Evolutionary conservation across 2,113 vertebrate species (phyloP), one percentile per base, ranked within the genome.

Genomic region (Epinephelus cyanopodus): DNA sequence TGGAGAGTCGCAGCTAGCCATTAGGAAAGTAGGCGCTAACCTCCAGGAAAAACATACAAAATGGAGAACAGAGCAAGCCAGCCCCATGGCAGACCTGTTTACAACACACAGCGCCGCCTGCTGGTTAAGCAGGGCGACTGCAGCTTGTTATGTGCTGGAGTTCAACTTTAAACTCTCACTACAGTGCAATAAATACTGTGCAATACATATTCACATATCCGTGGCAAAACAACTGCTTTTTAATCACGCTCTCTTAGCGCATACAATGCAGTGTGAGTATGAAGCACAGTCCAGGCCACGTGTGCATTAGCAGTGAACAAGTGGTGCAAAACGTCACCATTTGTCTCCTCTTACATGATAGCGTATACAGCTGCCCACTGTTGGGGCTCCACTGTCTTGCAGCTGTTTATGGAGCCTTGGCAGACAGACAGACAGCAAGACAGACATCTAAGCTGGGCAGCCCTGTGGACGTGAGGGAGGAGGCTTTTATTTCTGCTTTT

Each of bases 11-110:
- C 82, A 82, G 81, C 92, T 90, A 72, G 83, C 88, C 86, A 82
- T 88, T 84, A 86, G 82, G 77, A 89, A 92, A 94, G 94, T 89
- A 92, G 84, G 90, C 86, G 92, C 94, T 94, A 90, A 95, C 94
- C 90, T 93, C 86, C 84, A 92, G 92, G 92, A 91, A 96, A 95
- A 95, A 95, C 92, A 95, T 92, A 94, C 95, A 96, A 96, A 96
- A 96, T 96, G 95, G 95, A 96, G 95, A 95, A 92, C 90, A 45
- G 61, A 67, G 78, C 39, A 15, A 83, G 85, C 63, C 78, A 91
- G 74, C 77, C 67, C 89, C 67, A 42, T 57, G 87, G 60, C 25
- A 48, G 83, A 63, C 21, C 83, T 90, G 86, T 89, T 91, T 89
- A 88, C 89, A 73, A 68, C 77, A 9, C 7, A 79, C 87, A 93